phyloP scores from a whole-genome alignment of 2,797 vertebrate genomes.

The Trematomus bernacchii region DNA sequence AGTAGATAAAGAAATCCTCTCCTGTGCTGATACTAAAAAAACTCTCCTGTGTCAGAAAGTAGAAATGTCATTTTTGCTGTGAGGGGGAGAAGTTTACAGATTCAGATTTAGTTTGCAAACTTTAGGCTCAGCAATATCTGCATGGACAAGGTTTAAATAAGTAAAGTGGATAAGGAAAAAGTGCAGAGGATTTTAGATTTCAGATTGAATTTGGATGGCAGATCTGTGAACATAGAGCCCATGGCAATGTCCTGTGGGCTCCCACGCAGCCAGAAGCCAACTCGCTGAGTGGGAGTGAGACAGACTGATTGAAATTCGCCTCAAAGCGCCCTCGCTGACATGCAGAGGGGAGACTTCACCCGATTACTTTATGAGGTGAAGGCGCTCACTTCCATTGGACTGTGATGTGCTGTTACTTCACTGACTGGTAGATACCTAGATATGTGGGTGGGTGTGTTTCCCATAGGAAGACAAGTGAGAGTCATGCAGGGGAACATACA shows the following conservation, averaged over 20 bases:
- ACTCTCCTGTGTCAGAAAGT: slow-evolving; percentile 7
- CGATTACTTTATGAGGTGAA: slow-evolving; percentile 59
- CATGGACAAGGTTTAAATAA: slow-evolving; percentile 40
- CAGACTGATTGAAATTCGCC: slow-evolving; percentile 76
- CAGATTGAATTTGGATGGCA: slow-evolving; percentile 68
- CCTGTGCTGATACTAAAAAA: slow-evolving; percentile 7
- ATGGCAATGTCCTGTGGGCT: slow-evolving; percentile 76
- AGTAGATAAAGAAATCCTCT: not conserved
- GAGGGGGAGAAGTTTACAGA: slow-evolving; percentile 27
- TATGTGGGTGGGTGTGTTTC: slow-evolving; percentile 20
- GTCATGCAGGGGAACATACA: slow-evolving; percentile 1
- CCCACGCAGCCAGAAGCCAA: slow-evolving; percentile 77
- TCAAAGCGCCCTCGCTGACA: slow-evolving; percentile 70
- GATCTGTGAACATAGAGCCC: slow-evolving; percentile 71
- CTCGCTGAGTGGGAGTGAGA: slow-evolving; percentile 75
- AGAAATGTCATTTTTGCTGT: slow-evolving; percentile 4
- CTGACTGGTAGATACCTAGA: slow-evolving; percentile 17
- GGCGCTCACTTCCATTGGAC: slow-evolving; percentile 35
- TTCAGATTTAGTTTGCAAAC: slow-evolving; percentile 49
- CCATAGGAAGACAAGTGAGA: slow-evolving; percentile 9
- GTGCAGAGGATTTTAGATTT: slow-evolving; percentile 54
- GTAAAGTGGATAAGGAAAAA: slow-evolving; percentile 39
- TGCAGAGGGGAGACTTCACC: slow-evolving; percentile 55
- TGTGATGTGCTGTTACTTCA: slow-evolving; percentile 32
- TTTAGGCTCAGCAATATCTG: slow-evolving; percentile 44